Evolutionary conservation across 1,140 invertebrate genomes (phyloP).

Genomic region (Pararge aegeria): DNA sequence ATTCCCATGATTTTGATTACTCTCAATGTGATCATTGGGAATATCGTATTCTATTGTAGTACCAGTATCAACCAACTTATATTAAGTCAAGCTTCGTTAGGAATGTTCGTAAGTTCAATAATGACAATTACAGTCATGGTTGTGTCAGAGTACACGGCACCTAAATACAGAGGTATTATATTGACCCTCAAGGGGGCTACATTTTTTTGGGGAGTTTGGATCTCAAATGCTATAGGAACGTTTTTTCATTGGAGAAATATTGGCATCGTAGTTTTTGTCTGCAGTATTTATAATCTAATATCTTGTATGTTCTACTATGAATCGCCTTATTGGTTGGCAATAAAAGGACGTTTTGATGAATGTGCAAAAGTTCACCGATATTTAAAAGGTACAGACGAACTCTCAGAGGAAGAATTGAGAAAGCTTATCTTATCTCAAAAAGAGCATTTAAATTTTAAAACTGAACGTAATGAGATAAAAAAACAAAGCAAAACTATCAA

Average conservation of each 20-base stretch:
- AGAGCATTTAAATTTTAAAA: constrained; percentile 8
- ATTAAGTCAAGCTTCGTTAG: neutral
- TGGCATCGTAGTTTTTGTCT: constrained; percentile 19
- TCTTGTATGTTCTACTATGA: constrained; percentile 29
- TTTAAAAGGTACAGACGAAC: constrained; percentile 23
- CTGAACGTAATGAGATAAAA: neutral
- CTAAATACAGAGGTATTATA: constrained; percentile 38
- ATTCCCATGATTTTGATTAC: neutral
- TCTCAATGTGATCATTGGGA: neutral
- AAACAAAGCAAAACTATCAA: neutral
- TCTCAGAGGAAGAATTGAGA: constrained; percentile 28
- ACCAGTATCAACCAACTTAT: neutral
- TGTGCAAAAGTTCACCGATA: constrained; percentile 12
- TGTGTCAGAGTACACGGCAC: constrained; percentile 32
- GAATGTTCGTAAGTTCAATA: neutral
- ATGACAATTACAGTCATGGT: constrained; percentile 33
- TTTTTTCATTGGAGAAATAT: constrained; percentile 38
- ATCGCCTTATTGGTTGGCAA: constrained; percentile 39
- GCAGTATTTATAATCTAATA: constrained; percentile 19
- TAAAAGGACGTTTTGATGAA: constrained; percentile 23
- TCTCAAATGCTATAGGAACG: constrained; percentile 40
- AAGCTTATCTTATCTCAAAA: constrained; percentile 8
- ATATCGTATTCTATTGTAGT: neutral
- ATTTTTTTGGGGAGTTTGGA: constrained; percentile 40
- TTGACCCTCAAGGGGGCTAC: constrained; percentile 38